Evolutionary conservation across 2,113 vertebrate species (phyloP), one percentile per base, ranked within the genome.

Genomic region (Xyliphius kryptos): DNA sequence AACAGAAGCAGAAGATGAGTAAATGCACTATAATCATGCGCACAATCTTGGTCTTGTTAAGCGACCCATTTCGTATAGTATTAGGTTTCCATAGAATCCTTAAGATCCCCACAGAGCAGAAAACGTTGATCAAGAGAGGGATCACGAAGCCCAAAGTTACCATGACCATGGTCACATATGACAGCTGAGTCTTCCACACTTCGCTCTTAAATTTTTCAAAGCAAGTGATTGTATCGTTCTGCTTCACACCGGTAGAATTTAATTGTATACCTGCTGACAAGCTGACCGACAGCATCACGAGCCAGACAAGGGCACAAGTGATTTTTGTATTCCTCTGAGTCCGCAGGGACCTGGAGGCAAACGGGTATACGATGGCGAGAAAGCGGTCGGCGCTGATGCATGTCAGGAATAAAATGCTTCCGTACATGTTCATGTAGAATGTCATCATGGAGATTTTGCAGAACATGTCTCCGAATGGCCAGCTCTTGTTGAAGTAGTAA

Each of bases 391-490:
- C 76, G 1, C 88, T 90, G 64, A 92, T 92, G 77, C 89, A 91
- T 1, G 90, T 92, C 77, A 92, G 76, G 72, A 92, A 92, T 20
- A 92, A 72, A 76, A 91, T 91, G 74, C 91, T 92, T 22, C 91
- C 89, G 0, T 92, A 92, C 91, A 92, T 91, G 26, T 92, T 92
- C 9, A 85, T 91, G 0, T 91, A 89, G 69, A 92, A 92, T 37
- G 89, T 67, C 1, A 87, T 77, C 62, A 91, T 89, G 0, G 89
- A 90, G 72, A 91, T 84, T 77, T 85, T 90, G 81, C 91, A 92
- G 5, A 91, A 80, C 5, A 78, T 20, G 56, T 84, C 75, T 61
- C 90, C 90, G 60, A 92, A 92, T 0, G 85, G 87, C 90, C 91
- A 92, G 20, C 88, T 70, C 13, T 77, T 74, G 1, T 81, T 81